Evolutionary conservation across 2,888 invertebrate genomes (phyloP).

Genomic region (Athrips mouffetella): DNA sequence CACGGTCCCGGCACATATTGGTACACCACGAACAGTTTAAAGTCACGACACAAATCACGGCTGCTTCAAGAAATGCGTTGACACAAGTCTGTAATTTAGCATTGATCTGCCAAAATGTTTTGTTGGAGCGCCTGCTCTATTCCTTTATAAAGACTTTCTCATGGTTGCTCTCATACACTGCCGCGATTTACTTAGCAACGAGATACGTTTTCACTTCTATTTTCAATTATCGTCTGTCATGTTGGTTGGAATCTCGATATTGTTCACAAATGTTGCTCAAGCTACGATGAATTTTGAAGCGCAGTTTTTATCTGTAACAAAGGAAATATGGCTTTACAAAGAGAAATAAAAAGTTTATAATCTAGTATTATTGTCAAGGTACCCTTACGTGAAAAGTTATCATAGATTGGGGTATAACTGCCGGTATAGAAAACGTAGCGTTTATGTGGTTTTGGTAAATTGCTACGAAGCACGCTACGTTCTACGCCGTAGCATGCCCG

Average conservation of each 20-base stretch:
- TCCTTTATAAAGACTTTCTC: conserved; percentile 38
- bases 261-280: background rate
- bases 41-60: conserved; percentile 82
- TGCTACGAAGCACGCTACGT: background rate
- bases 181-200: background rate
- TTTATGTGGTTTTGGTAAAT: background rate
- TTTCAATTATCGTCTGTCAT: conserved; percentile 68
- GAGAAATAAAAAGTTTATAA: background rate
- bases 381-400: background rate
- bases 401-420: background rate
- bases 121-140: conserved; percentile 53
- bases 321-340: background rate
- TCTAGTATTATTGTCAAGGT: background rate
- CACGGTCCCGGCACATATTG: conserved; percentile 86
- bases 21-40: conserved; percentile 58
- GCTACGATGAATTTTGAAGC: conserved; percentile 10
- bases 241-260: conserved; percentile 26
- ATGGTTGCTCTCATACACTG: conserved; percentile 16
- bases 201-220: background rate
- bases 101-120: conserved; percentile 75
- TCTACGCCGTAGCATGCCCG: background rate
- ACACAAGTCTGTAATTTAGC: conserved; percentile 95
- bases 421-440: background rate
- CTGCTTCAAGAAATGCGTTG: conserved; percentile 95
- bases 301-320: conserved; percentile 4